A percentile compares a stretch with the other conserved stretches of the same genome.
Evolutionary conservation across 2,113 vertebrate genomes (phyloP).

Genomic region (Mixornis gularis): DNA sequence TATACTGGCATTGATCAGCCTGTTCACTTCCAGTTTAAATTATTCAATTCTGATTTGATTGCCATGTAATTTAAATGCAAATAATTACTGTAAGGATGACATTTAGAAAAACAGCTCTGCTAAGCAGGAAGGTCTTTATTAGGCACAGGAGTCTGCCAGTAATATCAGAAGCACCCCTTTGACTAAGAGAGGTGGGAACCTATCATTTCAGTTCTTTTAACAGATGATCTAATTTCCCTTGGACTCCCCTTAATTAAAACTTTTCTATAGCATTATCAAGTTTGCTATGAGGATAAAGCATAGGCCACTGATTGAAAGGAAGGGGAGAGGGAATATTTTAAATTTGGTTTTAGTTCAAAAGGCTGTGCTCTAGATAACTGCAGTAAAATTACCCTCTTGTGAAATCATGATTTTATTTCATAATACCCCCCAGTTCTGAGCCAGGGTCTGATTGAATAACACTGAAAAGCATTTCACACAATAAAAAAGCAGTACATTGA

Average conservation of each 20-base stretch:
- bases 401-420: not conserved
- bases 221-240: not conserved
- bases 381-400: not conserved
- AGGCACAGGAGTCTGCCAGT: constrained; percentile 57
- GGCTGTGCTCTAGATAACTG: not conserved
- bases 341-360: not conserved
- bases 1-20: constrained; percentile 80
- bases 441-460: not conserved
- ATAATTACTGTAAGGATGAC: constrained; percentile 81
- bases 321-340: not conserved
- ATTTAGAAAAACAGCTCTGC: constrained; percentile 70
- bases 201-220: not conserved
- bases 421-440: not conserved
- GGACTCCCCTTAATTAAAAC: not conserved
- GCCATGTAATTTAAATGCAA: constrained; percentile 81
- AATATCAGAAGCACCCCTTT: constrained; percentile 24
- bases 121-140: constrained; percentile 65
- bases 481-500: not conserved
- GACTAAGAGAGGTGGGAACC: not conserved
- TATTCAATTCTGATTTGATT: constrained; percentile 83
- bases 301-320: not conserved
- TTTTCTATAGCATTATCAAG: not conserved
- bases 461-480: not conserved
- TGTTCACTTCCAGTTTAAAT: constrained; percentile 80
- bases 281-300: not conserved